A percentile compares a stretch with the other conserved stretches of the same genome.
These are phyloP conservation scores for Anorthoa munda DNA, from an alignment of 2,888 invertebrate genomes.

Conservation along the genomic window DNA sequence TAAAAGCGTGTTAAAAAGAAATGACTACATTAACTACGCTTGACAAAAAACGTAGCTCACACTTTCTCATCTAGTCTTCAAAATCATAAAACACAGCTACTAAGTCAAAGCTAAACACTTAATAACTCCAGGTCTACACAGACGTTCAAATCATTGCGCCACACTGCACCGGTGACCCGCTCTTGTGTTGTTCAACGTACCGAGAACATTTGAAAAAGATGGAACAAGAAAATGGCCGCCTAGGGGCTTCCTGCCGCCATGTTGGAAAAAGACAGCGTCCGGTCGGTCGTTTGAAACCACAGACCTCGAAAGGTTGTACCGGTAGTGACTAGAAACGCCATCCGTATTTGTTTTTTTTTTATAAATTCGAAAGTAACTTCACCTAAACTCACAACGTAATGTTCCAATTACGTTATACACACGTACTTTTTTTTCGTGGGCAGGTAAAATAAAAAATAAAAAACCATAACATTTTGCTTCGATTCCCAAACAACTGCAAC, in stretches of 20 bases:
- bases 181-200: conserved; percentile 30
- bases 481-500: no score
- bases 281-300: background rate
- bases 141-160: conserved; percentile 20
- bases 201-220: conserved; percentile 48
- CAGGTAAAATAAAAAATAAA: no score
- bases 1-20: no score
- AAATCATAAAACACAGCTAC: conserved; percentile 1
- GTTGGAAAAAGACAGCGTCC: conserved; percentile 37
- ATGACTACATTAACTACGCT: no score
- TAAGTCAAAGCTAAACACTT: background rate
- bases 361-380: no score
- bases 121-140: background rate
- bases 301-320: background rate
- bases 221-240: conserved; percentile 34
- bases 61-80: background rate
- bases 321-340: background rate
- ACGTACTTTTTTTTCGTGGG: no score
- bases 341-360: no score
- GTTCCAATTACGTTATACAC: no score
- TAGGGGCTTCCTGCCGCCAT: conserved; percentile 37
- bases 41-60: no score
- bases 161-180: conserved; percentile 12
- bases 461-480: no score
- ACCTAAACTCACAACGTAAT: no score